Base-by-base conservation (phyloP, 2,888 invertebrate genomes). In the Eudemis profundana region DNA sequence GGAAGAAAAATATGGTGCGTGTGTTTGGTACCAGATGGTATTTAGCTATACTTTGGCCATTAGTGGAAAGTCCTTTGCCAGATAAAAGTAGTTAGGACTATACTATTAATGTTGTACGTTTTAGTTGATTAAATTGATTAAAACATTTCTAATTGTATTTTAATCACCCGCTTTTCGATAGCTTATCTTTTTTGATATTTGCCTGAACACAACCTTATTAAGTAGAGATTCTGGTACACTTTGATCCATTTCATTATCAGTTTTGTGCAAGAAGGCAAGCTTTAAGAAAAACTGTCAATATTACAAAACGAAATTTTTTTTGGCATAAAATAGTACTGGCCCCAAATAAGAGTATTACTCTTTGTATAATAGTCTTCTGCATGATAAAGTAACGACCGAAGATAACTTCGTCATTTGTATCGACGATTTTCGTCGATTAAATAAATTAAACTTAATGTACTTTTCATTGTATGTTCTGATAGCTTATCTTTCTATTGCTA, bases 1-100 rank as follows among this genome's bases (percentile, higher is more conserved):
- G 93, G 90, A 93, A 86, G 67, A 83, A 93, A 42, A 98, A 98
- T 84, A 73, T 97, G 4, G 83, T 93, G 66, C 92, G 94, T 72
- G 94, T 95, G 1, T 94, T 61, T 42, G 61, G 61, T 14, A 12
- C 33, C 4, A 33, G n/a, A 15, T 61, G 61, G 61, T 33, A 51
- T 8, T 42, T 29, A 17, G 61, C 61, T 7, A 3, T 61, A 3
- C 33, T 61, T 1, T 61, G 61, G 61, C 51, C 42, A 4, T 33
- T 61, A 1, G 51, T 33, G 7, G 33, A 33, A 7, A 51, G 42
- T 7, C 54, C 51, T 14, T 51, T 44, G 33, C 44, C 44, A 1
- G 29, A 33, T 40, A 15, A 29, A 19, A 3, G 38, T 47, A 38
- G 19, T 21, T 14, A n/a, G 29, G 33, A 5, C 23, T 54, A 42